Conservation (phyloP, 1,140 invertebrate species). For the Brevipalpus yothersi region DNA sequence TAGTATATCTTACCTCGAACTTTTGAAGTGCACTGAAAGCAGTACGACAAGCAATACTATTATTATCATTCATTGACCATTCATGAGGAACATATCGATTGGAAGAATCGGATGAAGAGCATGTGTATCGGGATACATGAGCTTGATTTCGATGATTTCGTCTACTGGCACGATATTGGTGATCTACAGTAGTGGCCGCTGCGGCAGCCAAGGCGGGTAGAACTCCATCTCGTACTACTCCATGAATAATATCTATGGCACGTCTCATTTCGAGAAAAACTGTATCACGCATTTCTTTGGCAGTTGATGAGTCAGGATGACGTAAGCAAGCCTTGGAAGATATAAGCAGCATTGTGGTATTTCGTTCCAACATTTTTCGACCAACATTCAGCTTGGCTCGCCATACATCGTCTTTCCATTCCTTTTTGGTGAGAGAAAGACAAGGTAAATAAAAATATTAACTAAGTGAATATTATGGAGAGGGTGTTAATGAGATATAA, state of each 20-base stretch:
- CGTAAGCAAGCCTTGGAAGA: conserved; percentile 81
- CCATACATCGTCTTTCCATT: conserved; percentile 61
- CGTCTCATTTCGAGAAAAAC: conserved; percentile 81
- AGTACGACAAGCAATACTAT: conserved; percentile 34
- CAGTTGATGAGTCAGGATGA: conserved; percentile 76
- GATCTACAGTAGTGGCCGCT: conserved; percentile 3
- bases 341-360: conserved; percentile 90
- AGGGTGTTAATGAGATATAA: background rate
- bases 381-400: conserved; percentile 85
- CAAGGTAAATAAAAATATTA: conserved; percentile 13
- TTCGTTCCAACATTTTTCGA: conserved; percentile 74
- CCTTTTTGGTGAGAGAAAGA: conserved; percentile 24
- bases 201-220: conserved; percentile 28
- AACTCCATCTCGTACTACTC: conserved; percentile 81
- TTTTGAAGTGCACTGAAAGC: conserved; percentile 51
- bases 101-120: background rate
- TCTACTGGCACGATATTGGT: background rate
- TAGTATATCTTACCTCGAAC: conserved; percentile 40
- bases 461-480: background rate
- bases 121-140: background rate
- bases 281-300: conserved; percentile 80
- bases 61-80: conserved; percentile 29
- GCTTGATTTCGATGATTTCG: background rate
- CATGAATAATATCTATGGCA: conserved; percentile 91
- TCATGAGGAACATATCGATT: conserved; percentile 15